A percentile compares a stretch with the other conserved stretches of the same genome.
phyloP scores from a whole-genome alignment of 1,140 invertebrate species.

The Heliconius eleuchia region DNA sequence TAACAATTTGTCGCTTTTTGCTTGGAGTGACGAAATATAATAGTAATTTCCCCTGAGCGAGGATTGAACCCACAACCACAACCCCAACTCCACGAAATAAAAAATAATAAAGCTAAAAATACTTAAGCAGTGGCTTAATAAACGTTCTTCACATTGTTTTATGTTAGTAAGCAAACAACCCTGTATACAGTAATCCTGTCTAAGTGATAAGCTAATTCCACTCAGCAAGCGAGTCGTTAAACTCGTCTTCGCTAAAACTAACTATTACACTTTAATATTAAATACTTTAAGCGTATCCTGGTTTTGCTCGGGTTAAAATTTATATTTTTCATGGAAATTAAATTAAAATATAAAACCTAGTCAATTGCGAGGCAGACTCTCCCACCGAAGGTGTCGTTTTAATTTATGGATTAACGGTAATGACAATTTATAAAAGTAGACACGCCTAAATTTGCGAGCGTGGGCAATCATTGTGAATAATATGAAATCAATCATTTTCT shows the following conservation, averaged over 20 bases:
- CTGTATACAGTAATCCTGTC: conserved; percentile 17
- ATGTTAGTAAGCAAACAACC: conserved; percentile 12
- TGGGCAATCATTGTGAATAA: no score
- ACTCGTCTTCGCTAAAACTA: conserved; percentile 9
- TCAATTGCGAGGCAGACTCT: no score
- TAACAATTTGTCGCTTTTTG: no score
- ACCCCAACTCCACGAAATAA: not conserved
- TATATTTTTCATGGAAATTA: not conserved
- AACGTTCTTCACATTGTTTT: not conserved
- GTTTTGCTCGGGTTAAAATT: not conserved
- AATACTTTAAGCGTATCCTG: not conserved
- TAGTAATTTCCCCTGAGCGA: no score
- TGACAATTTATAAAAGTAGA: no score
- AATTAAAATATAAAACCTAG: no score
- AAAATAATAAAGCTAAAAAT: conserved; percentile 1
- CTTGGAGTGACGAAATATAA: no score
- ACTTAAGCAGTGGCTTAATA: not conserved
- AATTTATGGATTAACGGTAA: no score
- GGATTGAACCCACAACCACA: no score
- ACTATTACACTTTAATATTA: not conserved
- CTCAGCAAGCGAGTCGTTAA: conserved; percentile 18
- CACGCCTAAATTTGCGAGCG: no score
- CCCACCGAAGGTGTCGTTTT: no score
- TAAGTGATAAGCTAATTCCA: conserved; percentile 25
- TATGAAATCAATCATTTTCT: no score